Base-by-base conservation (phyloP, 2,888 invertebrate species). In the Phortica okadai region DNA sequence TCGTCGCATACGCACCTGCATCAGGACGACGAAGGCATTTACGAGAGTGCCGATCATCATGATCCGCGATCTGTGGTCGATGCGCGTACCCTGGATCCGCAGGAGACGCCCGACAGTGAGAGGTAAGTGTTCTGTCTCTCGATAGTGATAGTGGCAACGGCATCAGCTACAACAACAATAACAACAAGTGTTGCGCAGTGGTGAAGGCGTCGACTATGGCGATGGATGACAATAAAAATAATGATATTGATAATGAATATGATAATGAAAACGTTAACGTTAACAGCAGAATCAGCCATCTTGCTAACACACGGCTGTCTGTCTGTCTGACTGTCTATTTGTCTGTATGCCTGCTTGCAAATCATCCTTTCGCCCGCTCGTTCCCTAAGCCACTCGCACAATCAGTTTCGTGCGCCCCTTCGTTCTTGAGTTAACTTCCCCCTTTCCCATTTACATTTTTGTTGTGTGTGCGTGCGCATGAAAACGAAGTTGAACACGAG, bases 21-120 rank as follows among this genome's bases (percentile, higher is more conserved):
- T 84, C 93, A 93, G 90, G 96, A 96, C 90, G 96, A 96, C 90
- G 97, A 97, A 92, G 95, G 96, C 90, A 95, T 97, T 89, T 97
- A 97, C 92, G 97, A 96, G 93, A 96, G 95, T 89, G 97, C 97
- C 84, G 95, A 95, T 92, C 94, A 94, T 90, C 94, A 94, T 90
- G 94, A 94, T 88, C 62, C 62, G 11, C 93, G 94, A 90, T 85
- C 86, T 62, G 93, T 93, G 88, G 92, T 92, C 87, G 95, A 95
- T 92, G 93, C 95, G 79, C 95, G 95, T 90, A 86, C 89, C 76
- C 85, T 90, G 74, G 94, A 94, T 77, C 94, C 95, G 77, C 92
- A 95, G 81, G 96, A 96, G 92, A 96, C 95, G 82, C 96, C 96
- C 85, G 96, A 97, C 92, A 96, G 96, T 92, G 97, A 96, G 94